Conservation (phyloP, 2,888 invertebrate species). For the Molorchus minor region DNA sequence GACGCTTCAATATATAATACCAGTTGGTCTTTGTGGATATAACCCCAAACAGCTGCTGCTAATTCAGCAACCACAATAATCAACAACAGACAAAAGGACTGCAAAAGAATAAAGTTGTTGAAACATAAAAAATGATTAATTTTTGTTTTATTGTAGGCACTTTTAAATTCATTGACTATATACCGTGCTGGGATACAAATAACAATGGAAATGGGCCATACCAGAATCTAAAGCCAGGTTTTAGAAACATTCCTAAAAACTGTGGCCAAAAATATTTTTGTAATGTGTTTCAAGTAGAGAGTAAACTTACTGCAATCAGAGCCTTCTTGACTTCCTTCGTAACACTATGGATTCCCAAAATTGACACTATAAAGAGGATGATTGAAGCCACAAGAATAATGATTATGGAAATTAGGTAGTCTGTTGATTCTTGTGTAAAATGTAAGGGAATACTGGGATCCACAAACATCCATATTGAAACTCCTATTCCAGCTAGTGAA, state of each 20-base stretch:
- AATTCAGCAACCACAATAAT: conserved; percentile 82
- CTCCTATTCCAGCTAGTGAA: conserved; percentile 73
- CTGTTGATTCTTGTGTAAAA: conserved; percentile 70
- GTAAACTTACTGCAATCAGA: conserved; percentile 74
- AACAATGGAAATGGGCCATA: too few species aligned
- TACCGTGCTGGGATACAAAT: too few species aligned
- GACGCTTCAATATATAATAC: conserved; percentile 71
- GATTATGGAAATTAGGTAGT: conserved; percentile 75
- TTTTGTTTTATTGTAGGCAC: too few species aligned
- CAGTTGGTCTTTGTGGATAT: conserved; percentile 74
- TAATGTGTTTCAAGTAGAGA: neutral
- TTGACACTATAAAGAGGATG: conserved; percentile 77
- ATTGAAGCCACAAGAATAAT: conserved; percentile 77
- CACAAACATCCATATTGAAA: conserved; percentile 80
- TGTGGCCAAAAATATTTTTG: neutral
- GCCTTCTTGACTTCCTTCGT: conserved; percentile 80
- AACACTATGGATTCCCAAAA: conserved; percentile 86
- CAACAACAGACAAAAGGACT: conserved; percentile 82
- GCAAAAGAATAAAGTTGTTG: too few species aligned
- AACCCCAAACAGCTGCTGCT: conserved; percentile 80
- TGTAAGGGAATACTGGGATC: conserved; percentile 79
- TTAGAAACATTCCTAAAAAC: too few species aligned
- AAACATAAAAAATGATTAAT: too few species aligned
- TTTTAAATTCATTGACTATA: too few species aligned
- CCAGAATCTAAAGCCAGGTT: too few species aligned